Base-by-base conservation (phyloP, 2,113 vertebrate species). In the Rallus limicola region DNA sequence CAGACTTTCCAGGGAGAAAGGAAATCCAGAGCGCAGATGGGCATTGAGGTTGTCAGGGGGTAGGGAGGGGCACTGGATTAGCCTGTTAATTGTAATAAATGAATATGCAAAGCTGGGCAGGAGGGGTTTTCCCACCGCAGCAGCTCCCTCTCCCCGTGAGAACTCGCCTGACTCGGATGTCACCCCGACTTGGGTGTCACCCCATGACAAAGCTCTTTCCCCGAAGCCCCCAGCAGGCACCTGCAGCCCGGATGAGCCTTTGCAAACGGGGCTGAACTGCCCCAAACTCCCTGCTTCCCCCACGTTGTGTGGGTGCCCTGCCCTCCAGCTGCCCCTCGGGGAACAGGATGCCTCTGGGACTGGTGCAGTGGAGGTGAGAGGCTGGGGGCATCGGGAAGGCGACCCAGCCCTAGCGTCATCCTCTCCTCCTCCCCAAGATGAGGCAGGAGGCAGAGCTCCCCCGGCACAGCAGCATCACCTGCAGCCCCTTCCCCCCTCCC, bases 401-500 rank as follows among this genome's bases (percentile, higher is more conserved):
- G 40, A 8, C 19, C 18, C 55, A 59, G 24, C 33, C 40, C 26
- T n/a, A 14, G 6, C 38, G 13, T 26, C 20, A 25, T 62, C 60
- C 31, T 40, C 64, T 84, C 50, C 58, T 28, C 20, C 15, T 21
- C 20, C 4, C 48, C 28, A 5, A 28, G 68, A 10, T 6, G n/a
- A 0, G 4, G 10, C 36, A 44, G 59, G 31, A 26, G 24, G 36
- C 68, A 40, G 36, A 60, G n/a, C 40, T 23, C 12, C 2, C 29
- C n/a, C 0, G 0, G 42, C 53, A 13, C 91, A 42, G 80, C 65
- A 59, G 68, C 42, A 46, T 16, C 82, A 28, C 11, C n/a, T 28
- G 6, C 36, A 36, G 29, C 44, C 50, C 26, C 0, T 0, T 10
- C 25, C 0, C 0, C 42, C 42, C 42, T 44, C 17, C 42, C 42